Conservation (phyloP, 1,140 invertebrate species). For the Neoseiulus cucumeris region DNA sequence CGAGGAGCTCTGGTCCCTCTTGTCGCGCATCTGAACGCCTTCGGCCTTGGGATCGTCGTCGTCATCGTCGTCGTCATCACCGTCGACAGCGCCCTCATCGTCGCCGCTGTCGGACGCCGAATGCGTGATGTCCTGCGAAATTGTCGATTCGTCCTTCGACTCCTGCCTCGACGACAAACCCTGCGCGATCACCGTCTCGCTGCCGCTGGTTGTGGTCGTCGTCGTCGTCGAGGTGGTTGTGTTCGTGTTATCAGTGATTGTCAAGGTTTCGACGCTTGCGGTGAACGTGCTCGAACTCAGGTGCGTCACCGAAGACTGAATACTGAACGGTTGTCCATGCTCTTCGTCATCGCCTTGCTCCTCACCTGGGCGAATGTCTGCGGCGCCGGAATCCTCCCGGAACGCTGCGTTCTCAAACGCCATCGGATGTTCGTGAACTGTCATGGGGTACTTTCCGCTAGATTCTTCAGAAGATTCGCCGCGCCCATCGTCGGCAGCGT, state of each 20-base stretch:
- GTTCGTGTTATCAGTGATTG: not conserved
- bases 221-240: not conserved
- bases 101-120: not conserved
- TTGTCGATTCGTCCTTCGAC: not conserved
- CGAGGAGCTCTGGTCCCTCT: not conserved
- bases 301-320: not conserved
- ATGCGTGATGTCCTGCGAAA: conserved; percentile 1
- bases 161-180: not conserved
- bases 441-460: not conserved
- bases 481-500: conserved; percentile 3
- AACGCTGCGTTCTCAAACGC: conserved; percentile 3
- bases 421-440: not conserved
- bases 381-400: not conserved
- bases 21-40: not conserved
- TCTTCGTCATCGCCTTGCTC: not conserved
- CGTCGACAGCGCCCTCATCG: not conserved
- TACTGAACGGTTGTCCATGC: too few relatives aligned
- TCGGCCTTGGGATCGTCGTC: not conserved
- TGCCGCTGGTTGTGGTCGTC: not conserved
- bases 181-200: not conserved
- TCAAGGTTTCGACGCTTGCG: not conserved
- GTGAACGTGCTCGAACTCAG: not conserved
- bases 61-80: not conserved
- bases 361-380: not conserved
- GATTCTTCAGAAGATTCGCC: not conserved